phyloP scores from a whole-genome alignment of 1,140 invertebrate species.

The Drepana arcuata region DNA sequence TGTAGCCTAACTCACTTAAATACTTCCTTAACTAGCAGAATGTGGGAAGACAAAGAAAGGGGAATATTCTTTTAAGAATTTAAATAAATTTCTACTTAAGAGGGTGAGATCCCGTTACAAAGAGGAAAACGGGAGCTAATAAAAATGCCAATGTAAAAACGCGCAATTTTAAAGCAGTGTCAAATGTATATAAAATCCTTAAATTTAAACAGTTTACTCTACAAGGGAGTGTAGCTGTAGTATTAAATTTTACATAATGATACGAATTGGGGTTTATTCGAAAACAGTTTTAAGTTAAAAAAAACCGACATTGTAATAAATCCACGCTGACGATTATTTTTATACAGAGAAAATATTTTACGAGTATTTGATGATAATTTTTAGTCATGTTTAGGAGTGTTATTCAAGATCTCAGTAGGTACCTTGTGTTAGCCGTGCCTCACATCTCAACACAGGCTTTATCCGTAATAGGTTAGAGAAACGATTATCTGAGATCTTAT shows the following conservation, averaged over 20 bases:
- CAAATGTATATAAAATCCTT: slow-evolving; percentile 36
- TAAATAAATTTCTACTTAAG: slow-evolving; percentile 54
- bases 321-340: not conserved
- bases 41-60: slow-evolving; percentile 32
- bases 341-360: not conserved
- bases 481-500: too few species aligned
- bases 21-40: slow-evolving; percentile 29
- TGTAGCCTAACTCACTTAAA: slow-evolving; percentile 44
- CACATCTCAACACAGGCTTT: too few species aligned
- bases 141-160: slow-evolving; percentile 51
- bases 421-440: too few species aligned
- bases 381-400: too few species aligned
- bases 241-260: not conserved
- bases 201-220: slow-evolving; percentile 14
- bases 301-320: not conserved
- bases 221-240: not conserved
- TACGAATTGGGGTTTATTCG: not conserved
- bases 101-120: slow-evolving; percentile 45
- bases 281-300: not conserved
- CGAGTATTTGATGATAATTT: too few species aligned
- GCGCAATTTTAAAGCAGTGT: slow-evolving; percentile 49
- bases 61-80: slow-evolving; percentile 57
- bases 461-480: too few species aligned
- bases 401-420: too few species aligned
- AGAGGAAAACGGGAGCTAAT: slow-evolving; percentile 52